Evolutionary conservation across 2,797 vertebrate genomes (phyloP), one percentile per base, ranked within the genome.

Genomic region (Hypotaenidia philippensis): DNA sequence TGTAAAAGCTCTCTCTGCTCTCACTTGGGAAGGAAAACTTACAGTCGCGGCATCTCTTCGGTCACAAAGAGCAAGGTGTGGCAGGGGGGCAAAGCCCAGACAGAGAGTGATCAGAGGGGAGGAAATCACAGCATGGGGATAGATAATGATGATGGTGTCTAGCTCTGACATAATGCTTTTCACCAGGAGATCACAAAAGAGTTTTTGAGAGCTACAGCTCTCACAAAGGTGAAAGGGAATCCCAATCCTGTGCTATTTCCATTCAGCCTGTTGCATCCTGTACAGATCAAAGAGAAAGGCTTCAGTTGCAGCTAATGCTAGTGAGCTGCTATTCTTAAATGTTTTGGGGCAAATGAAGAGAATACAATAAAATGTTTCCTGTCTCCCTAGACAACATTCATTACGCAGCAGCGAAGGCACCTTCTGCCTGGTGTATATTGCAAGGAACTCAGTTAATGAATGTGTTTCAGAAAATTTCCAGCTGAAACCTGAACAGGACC

Each of bases 391-490:
- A 7, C 12, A 5, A 10, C 3, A 2, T 71, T 95, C 77, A 87
- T 93, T 88, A 49, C 17, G 52, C 56, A 45, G 41, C 68, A 77
- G 21, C 22, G 31, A 78, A 92, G 55, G 79, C 14, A 9, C 23
- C 71, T 80, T 60, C 13, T 81, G 65, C 69, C 69, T 81, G 71
- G 14, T 27, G 8, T 65, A 12, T 52, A n/a, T 41, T 70, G 83
- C n/a, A 66, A 87, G 88, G 80, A 89, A 36, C n/a, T 72, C 32
- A 2, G 36, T 44, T 83, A 91, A 77, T 60, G n/a, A 90, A 84
- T n/a, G 49, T 25, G 44, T 64, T 82, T 75, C 53, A 90, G 85
- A 79, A 91, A 60, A 82, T 50, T 84, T 93, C 87, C 80, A 90
- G 56, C 66, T 91, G 95, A 76, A 90, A 65, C 63, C 23, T 1